Conservation (phyloP, 2,113 vertebrate species). For the Rhombomys opimus region DNA sequence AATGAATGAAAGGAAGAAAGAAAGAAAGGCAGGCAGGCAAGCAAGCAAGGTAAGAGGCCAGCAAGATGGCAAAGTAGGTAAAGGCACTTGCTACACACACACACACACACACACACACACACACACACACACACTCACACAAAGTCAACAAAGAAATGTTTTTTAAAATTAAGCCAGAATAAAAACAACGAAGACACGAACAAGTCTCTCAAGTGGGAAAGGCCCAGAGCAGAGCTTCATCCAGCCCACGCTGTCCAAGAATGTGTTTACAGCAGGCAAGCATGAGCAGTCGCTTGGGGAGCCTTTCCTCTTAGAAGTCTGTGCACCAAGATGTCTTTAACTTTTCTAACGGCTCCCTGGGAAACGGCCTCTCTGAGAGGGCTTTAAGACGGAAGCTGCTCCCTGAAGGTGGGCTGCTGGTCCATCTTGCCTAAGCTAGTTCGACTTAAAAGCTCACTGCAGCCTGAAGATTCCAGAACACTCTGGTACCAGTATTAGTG, state of each 20-base stretch:
- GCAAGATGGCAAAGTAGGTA: not conserved
- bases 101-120: not conserved
- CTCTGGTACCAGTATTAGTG: not conserved
- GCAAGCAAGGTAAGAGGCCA: not conserved
- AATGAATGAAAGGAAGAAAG: not conserved
- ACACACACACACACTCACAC: not conserved
- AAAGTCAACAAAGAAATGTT: not conserved
- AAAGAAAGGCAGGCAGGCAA: not conserved
- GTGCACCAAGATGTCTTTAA: not conserved
- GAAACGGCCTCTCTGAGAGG: accelerated
- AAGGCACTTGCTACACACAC: not conserved
- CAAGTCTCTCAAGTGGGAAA: slow-evolving; percentile 20
- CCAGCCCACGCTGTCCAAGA: not conserved
- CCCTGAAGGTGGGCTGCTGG: not conserved
- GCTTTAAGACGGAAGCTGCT: not conserved
- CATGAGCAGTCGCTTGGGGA: not conserved
- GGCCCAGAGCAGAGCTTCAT: not conserved
- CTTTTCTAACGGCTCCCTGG: not conserved
- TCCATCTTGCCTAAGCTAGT: not conserved
- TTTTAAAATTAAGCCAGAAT: not conserved
- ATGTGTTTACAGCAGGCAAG: not conserved
- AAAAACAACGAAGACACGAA: slow-evolving; percentile 17
- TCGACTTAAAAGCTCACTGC: not conserved
- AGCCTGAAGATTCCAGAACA: slow-evolving; percentile 49
- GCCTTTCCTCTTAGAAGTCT: not conserved